Base-by-base conservation (phyloP, 2,797 vertebrate genomes). In the Zonotrichia albicollis region DNA sequence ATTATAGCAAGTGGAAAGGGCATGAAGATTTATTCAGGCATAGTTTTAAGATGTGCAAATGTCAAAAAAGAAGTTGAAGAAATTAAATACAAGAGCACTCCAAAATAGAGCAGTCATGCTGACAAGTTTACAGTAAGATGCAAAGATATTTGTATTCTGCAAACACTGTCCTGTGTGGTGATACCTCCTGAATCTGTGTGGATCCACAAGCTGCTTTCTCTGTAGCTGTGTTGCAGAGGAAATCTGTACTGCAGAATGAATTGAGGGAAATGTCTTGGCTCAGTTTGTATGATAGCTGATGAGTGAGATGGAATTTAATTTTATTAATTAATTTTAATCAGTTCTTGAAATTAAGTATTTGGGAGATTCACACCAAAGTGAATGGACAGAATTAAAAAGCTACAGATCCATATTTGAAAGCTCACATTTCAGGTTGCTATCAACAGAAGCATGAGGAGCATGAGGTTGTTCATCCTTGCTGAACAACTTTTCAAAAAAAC, bases 21-120 rank as follows among this genome's bases (percentile, higher is more conserved):
- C 96, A 95, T 5, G 34, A 43, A 92, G 83, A 96, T 96, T 95
- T 93, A 96, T 91, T 94, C 75, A 90, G 91, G 91, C 82, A 53
- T 6, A 55, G 74, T 84, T 60, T 90, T 38, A 65, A 82, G 92
- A 93, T 96, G 90, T 74, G 68, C 80, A 97, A 97, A 97, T 97
- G 95, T 97, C 87, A 97, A 78, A 95, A 92, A 84, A 91, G 71
- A 89, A 89, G 38, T 12, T 48, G 86, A 81, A 78, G 67, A 89
- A 95, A 90, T 77, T 67, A 67, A 90, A 90, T 50, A 42, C 68
- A 79, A 62, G 60, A 87, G 27, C 27, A 81, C 32, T 30, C 32
- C 51, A 46, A 45, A 90, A 73, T 5, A 90, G 34, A 88, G 42
- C 55, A 62, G 38, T 43, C 46, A n/a, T 64, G 70, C 70, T 45